These are phyloP conservation scores for Sphaeramia orbicularis DNA, from an alignment of 2,797 vertebrate genomes.

Conservation along the genomic window DNA sequence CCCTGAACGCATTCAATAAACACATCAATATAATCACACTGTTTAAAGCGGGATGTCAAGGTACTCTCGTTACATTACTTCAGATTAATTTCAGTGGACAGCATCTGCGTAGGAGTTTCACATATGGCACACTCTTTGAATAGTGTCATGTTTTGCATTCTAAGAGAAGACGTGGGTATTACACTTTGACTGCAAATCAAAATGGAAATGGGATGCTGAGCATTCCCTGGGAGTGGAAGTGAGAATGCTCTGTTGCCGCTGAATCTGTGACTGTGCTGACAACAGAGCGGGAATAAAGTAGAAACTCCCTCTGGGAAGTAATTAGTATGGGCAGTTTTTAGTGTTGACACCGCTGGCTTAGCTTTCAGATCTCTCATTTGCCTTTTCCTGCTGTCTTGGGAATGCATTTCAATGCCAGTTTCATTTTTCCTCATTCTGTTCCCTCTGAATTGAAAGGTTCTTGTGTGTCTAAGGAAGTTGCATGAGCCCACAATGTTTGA, in stretches of 20 bases:
- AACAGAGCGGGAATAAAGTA: slow-evolving; percentile 47
- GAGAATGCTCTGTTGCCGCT: slow-evolving; percentile 36
- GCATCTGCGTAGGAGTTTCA: not conserved
- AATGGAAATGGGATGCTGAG: slow-evolving; percentile 56
- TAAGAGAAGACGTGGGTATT: slow-evolving; percentile 57
- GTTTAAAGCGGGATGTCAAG: slow-evolving; percentile 48
- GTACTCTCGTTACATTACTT: slow-evolving; percentile 29
- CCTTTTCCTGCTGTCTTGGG: slow-evolving; percentile 57
- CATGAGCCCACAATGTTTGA: slow-evolving; percentile 11
- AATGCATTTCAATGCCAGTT: slow-evolving; percentile 55
- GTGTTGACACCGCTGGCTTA: slow-evolving; percentile 68
- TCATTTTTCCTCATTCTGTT: not conserved
- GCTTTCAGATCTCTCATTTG: slow-evolving; percentile 66
- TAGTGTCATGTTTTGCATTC: slow-evolving; percentile 61
- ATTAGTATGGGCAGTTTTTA: slow-evolving; percentile 73
- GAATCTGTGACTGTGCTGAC: slow-evolving; percentile 47
- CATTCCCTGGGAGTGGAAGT: slow-evolving; percentile 44
- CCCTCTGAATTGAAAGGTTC: slow-evolving; percentile 37
- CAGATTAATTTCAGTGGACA: slow-evolving; percentile 49
- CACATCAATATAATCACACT: slow-evolving; percentile 52
- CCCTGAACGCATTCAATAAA: slow-evolving; percentile 54
- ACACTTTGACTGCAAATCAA: slow-evolving; percentile 57
- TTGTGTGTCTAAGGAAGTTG: slow-evolving; percentile 35
- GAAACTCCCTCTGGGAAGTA: slow-evolving; percentile 69
- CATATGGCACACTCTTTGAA: slow-evolving; percentile 23